These are phyloP conservation scores for Zoanthus gigantus DNA, from an alignment of 92 coral and sea anemone genomes.

Conservation along the genomic window DNA sequence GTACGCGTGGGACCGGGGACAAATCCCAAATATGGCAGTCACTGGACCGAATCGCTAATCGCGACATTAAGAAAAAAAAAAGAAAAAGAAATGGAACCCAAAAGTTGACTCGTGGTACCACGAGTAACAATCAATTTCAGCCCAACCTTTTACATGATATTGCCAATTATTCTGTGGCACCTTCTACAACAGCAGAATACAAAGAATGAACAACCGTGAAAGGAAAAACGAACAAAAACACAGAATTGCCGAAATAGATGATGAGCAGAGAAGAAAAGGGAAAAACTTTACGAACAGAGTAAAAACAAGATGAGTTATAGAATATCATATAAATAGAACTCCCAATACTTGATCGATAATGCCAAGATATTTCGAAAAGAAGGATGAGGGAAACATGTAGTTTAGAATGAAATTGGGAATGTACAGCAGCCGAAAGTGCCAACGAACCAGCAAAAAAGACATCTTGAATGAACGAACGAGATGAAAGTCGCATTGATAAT, in stretches of 20 bases:
- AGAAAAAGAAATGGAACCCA: no score
- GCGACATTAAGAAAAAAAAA: no score
- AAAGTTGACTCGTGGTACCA: no score
- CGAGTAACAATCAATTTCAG: no score
- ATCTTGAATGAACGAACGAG: neutral
- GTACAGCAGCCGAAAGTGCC: neutral
- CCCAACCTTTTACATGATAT: slow-evolving; percentile 7
- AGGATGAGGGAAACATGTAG: no score
- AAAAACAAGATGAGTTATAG: no score
- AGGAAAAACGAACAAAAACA: slow-evolving; percentile 30
- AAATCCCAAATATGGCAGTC: no score
- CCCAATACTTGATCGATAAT: no score
- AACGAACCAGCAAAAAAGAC: neutral
- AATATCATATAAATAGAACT: no score
- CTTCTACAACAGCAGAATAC: slow-evolving; percentile 19
- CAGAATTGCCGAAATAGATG: slow-evolving; percentile 31
- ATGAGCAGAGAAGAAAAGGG: slow-evolving; percentile 11
- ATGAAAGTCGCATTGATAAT: neutral
- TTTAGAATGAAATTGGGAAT: neutral
- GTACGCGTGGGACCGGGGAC: no score
- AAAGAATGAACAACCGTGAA: slow-evolving; percentile 22
- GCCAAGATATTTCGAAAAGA: no score
- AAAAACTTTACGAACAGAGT: neutral
- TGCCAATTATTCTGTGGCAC: slow-evolving; percentile 32
- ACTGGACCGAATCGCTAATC: no score